phyloP scores from a whole-genome alignment of 2,113 vertebrate species.

The Perca fluviatilis region DNA sequence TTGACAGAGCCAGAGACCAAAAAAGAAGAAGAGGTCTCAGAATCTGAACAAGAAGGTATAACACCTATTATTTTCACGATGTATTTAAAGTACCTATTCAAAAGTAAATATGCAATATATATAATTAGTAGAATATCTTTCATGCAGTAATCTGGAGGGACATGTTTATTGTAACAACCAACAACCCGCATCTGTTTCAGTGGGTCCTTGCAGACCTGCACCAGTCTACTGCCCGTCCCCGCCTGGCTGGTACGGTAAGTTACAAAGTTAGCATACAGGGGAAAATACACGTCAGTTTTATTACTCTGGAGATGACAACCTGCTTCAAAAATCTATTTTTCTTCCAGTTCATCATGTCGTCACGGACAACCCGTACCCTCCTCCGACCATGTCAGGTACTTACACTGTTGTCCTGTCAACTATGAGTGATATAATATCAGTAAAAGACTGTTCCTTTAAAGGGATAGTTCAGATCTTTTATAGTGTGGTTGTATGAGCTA shows the following conservation, averaged over 20 bases:
- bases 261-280: background rate
- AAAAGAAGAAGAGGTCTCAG: conserved; percentile 41
- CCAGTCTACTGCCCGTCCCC: conserved; percentile 85
- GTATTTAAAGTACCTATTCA: background rate
- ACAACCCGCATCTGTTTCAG: conserved; percentile 52
- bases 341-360: conserved; percentile 86
- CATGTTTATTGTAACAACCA: no score
- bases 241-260: conserved; percentile 87
- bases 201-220: conserved; percentile 81
- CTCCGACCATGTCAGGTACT: conserved; percentile 80
- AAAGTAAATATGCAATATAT: background rate
- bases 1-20: conserved; percentile 39
- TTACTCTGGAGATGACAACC: background rate
- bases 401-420: background rate
- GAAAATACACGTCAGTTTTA: no score
- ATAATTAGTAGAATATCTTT: no score
- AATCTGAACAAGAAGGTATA: conserved; percentile 69
- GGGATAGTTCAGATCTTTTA: no score
- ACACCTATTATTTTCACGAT: background rate
- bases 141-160: background rate
- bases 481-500: no score
- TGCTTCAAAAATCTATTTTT: conserved; percentile 15
- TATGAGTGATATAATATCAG: background rate
- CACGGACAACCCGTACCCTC: conserved; percentile 85
- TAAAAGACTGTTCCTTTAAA: background rate